Evolutionary conservation across 2,888 invertebrate species (phyloP).

Genomic region (Drosophila seclusa): DNA sequence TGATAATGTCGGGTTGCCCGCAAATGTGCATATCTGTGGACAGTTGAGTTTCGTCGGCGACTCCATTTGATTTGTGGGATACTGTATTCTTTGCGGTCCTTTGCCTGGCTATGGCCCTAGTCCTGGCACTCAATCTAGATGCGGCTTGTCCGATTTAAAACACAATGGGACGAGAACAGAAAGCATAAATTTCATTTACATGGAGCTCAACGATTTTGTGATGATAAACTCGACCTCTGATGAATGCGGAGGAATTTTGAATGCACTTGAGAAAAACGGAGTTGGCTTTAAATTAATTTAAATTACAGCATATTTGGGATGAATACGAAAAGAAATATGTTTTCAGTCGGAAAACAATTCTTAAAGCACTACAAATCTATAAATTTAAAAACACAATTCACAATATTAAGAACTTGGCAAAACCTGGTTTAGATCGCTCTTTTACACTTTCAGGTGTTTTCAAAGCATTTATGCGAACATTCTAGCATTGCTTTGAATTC

Average conservation of each 20-base stretch:
- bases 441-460: neutral
- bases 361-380: neutral
- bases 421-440: neutral
- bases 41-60: slow-evolving; percentile 39
- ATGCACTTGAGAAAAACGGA: neutral
- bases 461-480: neutral
- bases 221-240: neutral
- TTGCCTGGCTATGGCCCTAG: neutral
- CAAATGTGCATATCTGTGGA: slow-evolving; percentile 64
- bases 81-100: neutral
- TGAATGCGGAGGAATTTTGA: neutral
- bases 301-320: neutral
- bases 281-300: neutral
- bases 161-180: neutral
- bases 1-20: slow-evolving; percentile 56
- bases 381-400: no score
- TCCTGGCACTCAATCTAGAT: neutral
- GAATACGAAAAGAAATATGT: neutral
- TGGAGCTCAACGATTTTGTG: neutral
- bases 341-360: neutral
- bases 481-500: neutral
- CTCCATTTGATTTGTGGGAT: slow-evolving; percentile 46
- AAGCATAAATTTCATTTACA: neutral
- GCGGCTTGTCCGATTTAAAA: neutral
- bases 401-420: neutral